phyloP scores from a whole-genome alignment of 1,140 invertebrate species.

The Heliconius himera region DNA sequence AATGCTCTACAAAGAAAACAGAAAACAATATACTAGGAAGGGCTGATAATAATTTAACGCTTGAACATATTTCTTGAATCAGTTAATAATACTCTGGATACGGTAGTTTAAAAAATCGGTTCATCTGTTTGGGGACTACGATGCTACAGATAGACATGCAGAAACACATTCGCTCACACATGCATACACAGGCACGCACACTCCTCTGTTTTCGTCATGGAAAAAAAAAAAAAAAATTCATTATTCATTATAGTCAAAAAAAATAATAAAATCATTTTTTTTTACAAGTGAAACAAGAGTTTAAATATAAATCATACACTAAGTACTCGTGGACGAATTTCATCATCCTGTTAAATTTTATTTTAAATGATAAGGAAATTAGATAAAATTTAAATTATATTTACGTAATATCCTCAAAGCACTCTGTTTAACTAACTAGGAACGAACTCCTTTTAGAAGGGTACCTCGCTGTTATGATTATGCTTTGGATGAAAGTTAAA shows the following conservation, averaged over 20 bases:
- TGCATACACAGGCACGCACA: too few relatives aligned
- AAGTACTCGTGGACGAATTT: neutral
- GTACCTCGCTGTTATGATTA: conserved; percentile 18
- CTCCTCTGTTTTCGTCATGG: too few relatives aligned
- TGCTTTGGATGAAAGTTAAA: conserved; percentile 15
- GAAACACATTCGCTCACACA: too few relatives aligned
- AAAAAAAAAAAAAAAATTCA: neutral
- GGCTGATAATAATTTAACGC: too few relatives aligned
- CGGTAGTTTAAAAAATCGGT: too few relatives aligned
- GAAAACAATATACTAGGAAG: too few relatives aligned
- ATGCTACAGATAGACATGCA: too few relatives aligned
- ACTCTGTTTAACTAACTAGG: conserved; percentile 19
- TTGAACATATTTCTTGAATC: too few relatives aligned
- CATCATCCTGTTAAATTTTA: neutral
- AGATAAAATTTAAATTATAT: conserved; percentile 15
- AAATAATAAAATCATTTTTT: neutral
- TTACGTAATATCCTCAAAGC: conserved; percentile 17
- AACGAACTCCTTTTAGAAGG: conserved; percentile 18
- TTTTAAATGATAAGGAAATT: conserved; percentile 14
- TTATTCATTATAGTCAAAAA: rapidly evolving
- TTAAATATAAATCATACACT: neutral
- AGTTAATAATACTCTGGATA: too few relatives aligned
- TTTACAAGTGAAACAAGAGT: neutral
- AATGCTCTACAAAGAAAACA: too few relatives aligned
- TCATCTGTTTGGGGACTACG: too few relatives aligned